Evolutionary conservation across 1,140 invertebrate genomes (phyloP), one percentile per base, ranked within the genome.

Genomic region (Globodera rostochiensis): DNA sequence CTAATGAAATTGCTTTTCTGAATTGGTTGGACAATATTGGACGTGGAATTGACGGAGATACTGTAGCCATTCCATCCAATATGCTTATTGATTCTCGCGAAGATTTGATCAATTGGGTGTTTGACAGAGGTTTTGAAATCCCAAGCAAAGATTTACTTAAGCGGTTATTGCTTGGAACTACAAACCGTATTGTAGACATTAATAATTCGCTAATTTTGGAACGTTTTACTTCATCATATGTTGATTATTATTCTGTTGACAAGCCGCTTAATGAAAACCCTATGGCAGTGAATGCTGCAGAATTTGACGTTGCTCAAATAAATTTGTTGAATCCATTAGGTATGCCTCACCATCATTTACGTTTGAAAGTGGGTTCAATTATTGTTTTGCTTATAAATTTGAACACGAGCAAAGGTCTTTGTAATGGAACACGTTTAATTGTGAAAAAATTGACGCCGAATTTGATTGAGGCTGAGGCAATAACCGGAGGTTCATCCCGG

Each of bases 391-490:
- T 73, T n/a, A 21, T 19, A 0, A 73, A 73, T 5, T 21, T 73
- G n/a, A 73, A 73, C 49, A 73, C 71, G 3, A 7, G 15, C 6
- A 73, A 73, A 19, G 15, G 15, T 1, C 49, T 73, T 6, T 73
- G 71, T 25, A 73, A 73, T 8, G 71, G 71, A 47, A 73, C 71
- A 0, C 71, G 71, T 19, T 50, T 73, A 19, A 73, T 73, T 19
- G 71, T 73, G 0, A 73, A 21, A 73, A 73, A 21, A 5, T 19
- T 73, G 19, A 46, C 46, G 6, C 15, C 15, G 1, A 73, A 73
- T 21, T 8, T 73, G 6, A 73, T 73, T 4, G 0, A 1, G 15
- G 71, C 71, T 15, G 71, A 73, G 15, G 49, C 71, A 1, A 73
- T 73, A 1, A 73, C 15, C 6, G 71, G 71, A 0, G 5, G 50